phyloP scores from a whole-genome alignment of 2,113 vertebrate species.

The Zootoca vivipara region DNA sequence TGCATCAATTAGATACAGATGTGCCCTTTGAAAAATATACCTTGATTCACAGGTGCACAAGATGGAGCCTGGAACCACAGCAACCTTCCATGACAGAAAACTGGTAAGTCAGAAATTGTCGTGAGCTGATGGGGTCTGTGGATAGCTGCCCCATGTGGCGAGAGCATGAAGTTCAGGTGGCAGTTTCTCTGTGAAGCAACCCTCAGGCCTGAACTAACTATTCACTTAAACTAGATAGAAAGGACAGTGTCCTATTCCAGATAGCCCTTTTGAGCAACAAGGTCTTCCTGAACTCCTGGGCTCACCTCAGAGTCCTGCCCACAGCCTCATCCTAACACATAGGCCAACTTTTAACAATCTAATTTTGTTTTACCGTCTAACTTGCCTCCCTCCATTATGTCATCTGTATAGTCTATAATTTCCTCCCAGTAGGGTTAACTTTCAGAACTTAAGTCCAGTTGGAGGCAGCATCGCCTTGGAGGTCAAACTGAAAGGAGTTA shows the following conservation, averaged over 20 bases:
- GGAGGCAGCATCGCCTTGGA: background rate
- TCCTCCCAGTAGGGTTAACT: background rate
- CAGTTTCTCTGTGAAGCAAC: background rate
- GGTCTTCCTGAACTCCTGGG: background rate
- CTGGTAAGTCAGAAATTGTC: background rate
- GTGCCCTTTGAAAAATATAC: background rate
- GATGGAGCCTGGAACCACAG: background rate
- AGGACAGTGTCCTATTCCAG: background rate
- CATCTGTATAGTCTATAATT: background rate
- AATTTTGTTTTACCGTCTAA: background rate
- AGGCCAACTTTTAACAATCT: background rate
- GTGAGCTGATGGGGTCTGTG: background rate
- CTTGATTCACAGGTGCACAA: background rate
- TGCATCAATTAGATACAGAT: conserved; percentile 14
- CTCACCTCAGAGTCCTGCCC: background rate
- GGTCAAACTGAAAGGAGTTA: background rate
- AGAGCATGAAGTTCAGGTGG: background rate
- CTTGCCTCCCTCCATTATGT: background rate
- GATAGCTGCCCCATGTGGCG: background rate
- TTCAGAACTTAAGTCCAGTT: background rate
- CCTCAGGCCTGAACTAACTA: background rate
- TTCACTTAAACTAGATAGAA: background rate
- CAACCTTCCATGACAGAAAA: background rate
- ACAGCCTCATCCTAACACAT: background rate
- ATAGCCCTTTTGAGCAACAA: background rate